Evolutionary conservation across 2,888 invertebrate species (phyloP).

Genomic region (Eupithecia subfuscata): DNA sequence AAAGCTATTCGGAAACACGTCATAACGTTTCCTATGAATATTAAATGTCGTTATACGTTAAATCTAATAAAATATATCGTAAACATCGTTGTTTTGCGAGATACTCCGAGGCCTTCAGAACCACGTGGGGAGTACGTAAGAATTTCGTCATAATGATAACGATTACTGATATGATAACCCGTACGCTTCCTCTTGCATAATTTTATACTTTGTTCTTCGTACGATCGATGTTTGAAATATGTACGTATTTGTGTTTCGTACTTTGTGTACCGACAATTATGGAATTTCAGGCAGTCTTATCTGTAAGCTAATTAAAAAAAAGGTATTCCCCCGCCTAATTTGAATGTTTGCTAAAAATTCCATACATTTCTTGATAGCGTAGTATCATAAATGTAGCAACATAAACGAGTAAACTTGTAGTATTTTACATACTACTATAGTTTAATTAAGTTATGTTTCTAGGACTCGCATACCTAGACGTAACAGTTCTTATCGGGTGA

Average conservation of each 20-base stretch:
- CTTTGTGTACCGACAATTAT: not conserved
- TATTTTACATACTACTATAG: not conserved
- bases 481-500: slow-evolving; percentile 12
- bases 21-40: slow-evolving; percentile 41
- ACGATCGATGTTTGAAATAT: slow-evolving; percentile 7
- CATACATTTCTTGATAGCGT: not conserved
- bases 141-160: slow-evolving; percentile 53
- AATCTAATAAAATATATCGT: slow-evolving; percentile 34
- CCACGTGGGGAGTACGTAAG: slow-evolving; percentile 48
- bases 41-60: slow-evolving; percentile 38
- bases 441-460: not conserved
- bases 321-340: not conserved
- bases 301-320: slow-evolving; percentile 2
- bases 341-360: not conserved
- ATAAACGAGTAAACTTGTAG: not conserved
- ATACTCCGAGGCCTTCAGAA: slow-evolving; percentile 44
- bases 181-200: slow-evolving; percentile 46
- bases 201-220: slow-evolving; percentile 11
- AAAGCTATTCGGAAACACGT: slow-evolving; percentile 38
- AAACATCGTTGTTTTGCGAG: slow-evolving; percentile 31
- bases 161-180: slow-evolving; percentile 53
- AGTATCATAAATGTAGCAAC: not conserved
- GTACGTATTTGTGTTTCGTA: not conserved
- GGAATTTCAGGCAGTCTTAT: not conserved
- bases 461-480: slow-evolving; percentile 2